Evolutionary conservation across 2,113 vertebrate species (phyloP).

Genomic region (Chionomys nivalis): DNA sequence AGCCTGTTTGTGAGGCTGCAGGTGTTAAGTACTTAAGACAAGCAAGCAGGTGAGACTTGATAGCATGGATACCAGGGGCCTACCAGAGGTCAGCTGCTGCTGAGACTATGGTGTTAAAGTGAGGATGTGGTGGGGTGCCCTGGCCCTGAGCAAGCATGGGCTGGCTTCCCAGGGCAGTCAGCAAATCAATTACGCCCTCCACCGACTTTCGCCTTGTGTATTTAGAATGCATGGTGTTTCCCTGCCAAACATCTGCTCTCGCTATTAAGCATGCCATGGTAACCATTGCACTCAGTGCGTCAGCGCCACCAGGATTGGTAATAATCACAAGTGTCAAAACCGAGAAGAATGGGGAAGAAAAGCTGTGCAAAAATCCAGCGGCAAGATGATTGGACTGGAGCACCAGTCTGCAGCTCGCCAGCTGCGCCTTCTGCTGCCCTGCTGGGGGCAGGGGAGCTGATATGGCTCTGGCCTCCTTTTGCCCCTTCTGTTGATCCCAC

Average conservation of each 20-base stretch:
- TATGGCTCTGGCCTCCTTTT: constrained; percentile 81
- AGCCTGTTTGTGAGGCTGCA: constrained; percentile 40
- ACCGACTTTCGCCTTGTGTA: constrained; percentile 85
- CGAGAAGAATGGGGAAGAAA: constrained; percentile 73
- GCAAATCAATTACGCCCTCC: constrained; percentile 86
- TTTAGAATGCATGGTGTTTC: constrained; percentile 85
- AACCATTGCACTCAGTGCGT: constrained; percentile 87
- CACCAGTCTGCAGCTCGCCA: constrained; percentile 81
- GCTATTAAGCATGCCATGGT: constrained; percentile 88
- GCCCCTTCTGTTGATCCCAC: constrained; percentile 85
- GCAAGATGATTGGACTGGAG: constrained; percentile 80
- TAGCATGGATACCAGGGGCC: background rate
- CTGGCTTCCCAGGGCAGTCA: constrained; percentile 69
- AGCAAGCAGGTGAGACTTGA: constrained; percentile 47
- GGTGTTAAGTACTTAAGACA: constrained; percentile 11
- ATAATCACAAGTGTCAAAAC: constrained; percentile 86
- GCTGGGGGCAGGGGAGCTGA: constrained; percentile 86
- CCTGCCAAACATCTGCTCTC: constrained; percentile 90
- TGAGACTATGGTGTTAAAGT: background rate
- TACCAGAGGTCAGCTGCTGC: constrained; percentile 22
- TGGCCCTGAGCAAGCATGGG: background rate
- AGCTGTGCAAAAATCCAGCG: constrained; percentile 84
- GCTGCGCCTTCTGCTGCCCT: constrained; percentile 84
- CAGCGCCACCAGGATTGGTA: constrained; percentile 87
- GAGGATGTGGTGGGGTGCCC: background rate